Evolutionary conservation across 2,113 vertebrate genomes (phyloP), one percentile per base, ranked within the genome.

Genomic region (Prolemur simus): DNA sequence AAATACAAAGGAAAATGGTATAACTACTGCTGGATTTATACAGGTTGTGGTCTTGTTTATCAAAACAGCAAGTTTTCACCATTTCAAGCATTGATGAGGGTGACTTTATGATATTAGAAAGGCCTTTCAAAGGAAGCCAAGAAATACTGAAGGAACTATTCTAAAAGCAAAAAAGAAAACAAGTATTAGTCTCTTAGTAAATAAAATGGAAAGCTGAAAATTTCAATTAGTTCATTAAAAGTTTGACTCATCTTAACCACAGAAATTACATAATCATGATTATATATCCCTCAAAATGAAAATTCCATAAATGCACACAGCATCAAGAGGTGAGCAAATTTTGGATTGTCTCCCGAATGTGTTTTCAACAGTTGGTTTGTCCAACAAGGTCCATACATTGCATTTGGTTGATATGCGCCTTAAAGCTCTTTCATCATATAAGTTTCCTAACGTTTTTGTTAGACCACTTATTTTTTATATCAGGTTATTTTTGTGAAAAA

Each of bases 1-100:
- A 98, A 98, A 99, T 98, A 86, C 99, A 98, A 88, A 99, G 99
- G 97, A 99, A 99, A 98, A 99, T 99, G 86, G 99, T 99, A 96
- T 99, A 99, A 97, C 99, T 99, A 98, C 98, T 99, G 98, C 98
- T 98, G 88, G 99, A 99, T 97, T 98, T 98, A 98, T 99, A 99
- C 25, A 99, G 98, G 96, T 99, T 93, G 3, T 98, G 97, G 93
- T 97, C 97, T 94, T 98, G 98, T 84, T 98, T 97, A 56, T 98
- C 98, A 32, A 86, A 96, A 98, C 99, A 99, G 98, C 99, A 99
- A 90, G 97, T 98, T 96, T 99, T 99, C 87, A 99, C 99, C 97
- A 99, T 98, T 96, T 99, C 99, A 95, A 99, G 97, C 98, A 99
- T 98, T 73, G 99, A 98, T 94, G 99, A 98, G 7, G 99, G 98